Base-by-base conservation (phyloP, 2,888 invertebrate genomes). In the Tanaodytes sp. region DNA sequence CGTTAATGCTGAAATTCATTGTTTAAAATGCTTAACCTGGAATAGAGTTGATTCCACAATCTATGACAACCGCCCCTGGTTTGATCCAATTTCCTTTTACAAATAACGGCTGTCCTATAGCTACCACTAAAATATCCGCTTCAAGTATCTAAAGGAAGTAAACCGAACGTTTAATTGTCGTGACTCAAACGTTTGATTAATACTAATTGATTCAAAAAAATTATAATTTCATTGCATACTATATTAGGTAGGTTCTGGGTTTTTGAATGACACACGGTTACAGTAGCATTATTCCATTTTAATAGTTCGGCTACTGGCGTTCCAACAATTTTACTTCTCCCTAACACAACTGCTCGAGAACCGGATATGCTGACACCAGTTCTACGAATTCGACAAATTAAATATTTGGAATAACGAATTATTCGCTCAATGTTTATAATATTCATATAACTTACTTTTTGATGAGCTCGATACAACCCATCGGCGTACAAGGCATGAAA, bases 41-140 rank as follows among this genome's bases (percentile, higher is more conserved):
- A 76, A 96, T 91, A 2, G 93, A 89, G 86, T 96, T 98, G 76
- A 99, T 99, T 40, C 99, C 99, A 85, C 98, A 99, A 85, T 99
- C 99, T 78, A 99, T 97, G 36, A 99, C 98, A 9, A 99, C 92
- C 12, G 98, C 97, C 2, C 98, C 98, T 0, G 95, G 95, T 86
- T 99, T 99, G 75, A 99, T 91, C 98, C 98, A 98, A 71, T 93
- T 93, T 0, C 93, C 96, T 83, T 93, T 94, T 1, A 99, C 96
- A 87, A 97, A 89, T 85, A 96, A 91, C 0, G 96, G 88, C 76
- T 91, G 90, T 0, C 98, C 98, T 78, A 98, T 95, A 0, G 92
- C 99, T 19, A 97, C 98, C n/a, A 99, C 95, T 51, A 99, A 86
- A 80, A 99, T 96, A 83, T 99, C 99, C 6, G 98, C 98, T 74